Base-by-base conservation (phyloP, 1,140 invertebrate species). In the Spodoptera litura region DNA sequence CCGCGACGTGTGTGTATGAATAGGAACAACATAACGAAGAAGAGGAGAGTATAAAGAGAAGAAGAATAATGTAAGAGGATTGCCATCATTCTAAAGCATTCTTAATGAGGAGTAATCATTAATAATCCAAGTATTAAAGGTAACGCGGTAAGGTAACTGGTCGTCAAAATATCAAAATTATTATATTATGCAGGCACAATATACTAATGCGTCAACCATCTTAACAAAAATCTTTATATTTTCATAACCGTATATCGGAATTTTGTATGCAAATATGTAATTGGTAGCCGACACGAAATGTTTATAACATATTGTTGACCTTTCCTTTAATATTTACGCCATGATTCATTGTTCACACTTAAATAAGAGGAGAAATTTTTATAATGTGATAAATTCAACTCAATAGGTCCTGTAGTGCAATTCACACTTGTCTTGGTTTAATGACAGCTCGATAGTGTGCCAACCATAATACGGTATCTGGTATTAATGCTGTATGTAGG, bases 401-500 rank as follows among this genome's bases (percentile, higher is more conserved):
- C 38, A 49, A 49, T 66, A 49, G 61, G 35, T 31, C n/a, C 61
- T 68, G 20, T 52, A 25, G 25, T 31, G 66, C 62, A 66, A 70
- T 70, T 70, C 44, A 70, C 66, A 53, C 66, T 53, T 70, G 49
- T 66, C 62, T 66, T 66, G 66, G 49, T 25, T 27, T 70, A 11
- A 70, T 31, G 20, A 52, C 62, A 66, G 6, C 35, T 64, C 49
- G 49, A 52, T 70, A 70, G 49, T 70, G 20, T 51, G 66, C 66
- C 66, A 70, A 53, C 66, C 66, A 49, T 49, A 70, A 70, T 51
- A 70, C 66, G 66, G 66, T 70, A 66, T 66, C 62, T 49, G 38
- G 8, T 15, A 20, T 66, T 20, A 25, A 66, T 66, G 12, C 62
- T 66, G 44, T 66, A 66, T 66, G 62, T 70, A 70, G 49, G 13